Base-by-base conservation (phyloP, 2,797 vertebrate species). In the Prionace glauca region DNA sequence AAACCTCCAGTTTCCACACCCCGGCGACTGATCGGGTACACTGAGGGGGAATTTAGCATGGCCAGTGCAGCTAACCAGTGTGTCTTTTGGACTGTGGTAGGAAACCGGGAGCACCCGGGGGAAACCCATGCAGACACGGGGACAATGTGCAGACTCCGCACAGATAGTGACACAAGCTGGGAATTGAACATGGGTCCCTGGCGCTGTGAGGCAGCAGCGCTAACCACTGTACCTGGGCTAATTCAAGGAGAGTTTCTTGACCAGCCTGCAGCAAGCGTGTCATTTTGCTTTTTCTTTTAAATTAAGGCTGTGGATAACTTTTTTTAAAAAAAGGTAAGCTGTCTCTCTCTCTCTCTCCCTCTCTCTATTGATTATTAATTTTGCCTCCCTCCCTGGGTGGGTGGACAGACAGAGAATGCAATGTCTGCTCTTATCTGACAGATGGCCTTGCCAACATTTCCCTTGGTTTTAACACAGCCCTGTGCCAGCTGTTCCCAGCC, bases 231-330 rank as follows among this genome's bases (percentile, higher is more conserved):
- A 10, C 62, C 97, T 97, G 97, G 97, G 97, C 97, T 98, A 98
- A 98, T 97, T 97, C 29, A 10, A 62, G 96, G 97, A 98, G 97
- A 98, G 98, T 98, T 98, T 99, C 98, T 98, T 98, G 98, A 98
- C 98, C 98, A 98, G 98, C 98, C 5, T 98, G 96, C 97, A 98
- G 98, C 98, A 97, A 98, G 97, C 97, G 98, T 97, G 50, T 56
- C 50, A 56, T 97, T 97, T 94, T 72, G 71, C 26, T 77, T 12
- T 16, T 96, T 96, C 96, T 96, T 96, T 96, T 96, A 95, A 96
- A 96, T 96, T 96, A 96, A 96, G 96, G 95, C 96, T 96, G 96
- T 3, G 95, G 97, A 97, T 98, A 97, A 98, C 97, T 98, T 98
- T 98, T 98, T 97, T 97, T 96, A 74, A 24, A 36, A 36, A 29